Evolutionary conservation across 2,113 vertebrate species (phyloP), one percentile per base, ranked within the genome.

Genomic region (Nothoprocta pentlandii): DNA sequence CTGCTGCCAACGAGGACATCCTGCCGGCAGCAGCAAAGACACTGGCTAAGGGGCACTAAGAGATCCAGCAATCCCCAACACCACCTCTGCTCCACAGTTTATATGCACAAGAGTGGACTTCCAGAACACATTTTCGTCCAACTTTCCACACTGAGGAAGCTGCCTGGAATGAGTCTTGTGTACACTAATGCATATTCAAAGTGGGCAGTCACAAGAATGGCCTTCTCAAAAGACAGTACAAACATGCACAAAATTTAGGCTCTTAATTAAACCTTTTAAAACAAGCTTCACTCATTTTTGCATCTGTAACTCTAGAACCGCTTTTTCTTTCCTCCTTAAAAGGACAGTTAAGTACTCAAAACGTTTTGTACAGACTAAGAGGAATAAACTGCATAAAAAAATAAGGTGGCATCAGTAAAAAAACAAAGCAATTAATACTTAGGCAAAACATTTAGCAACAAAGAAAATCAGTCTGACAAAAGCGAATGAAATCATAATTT

Each of bases 191-290:
- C 10, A 64, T 16, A 64, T 1, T 42, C 30, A 41, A 56, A 69
- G 16, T 2, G 1, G 12, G 12, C 54, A 2, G 1, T 66, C 16
- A 49, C 42, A 15, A 75, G 20, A 70, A 81, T 0, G 0, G 19
- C 16, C 7, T 56, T 34, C 56, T 76, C 34, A 66, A 62, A 25
- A 73, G 17, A 46, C 36, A 70, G 63, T 58, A 78, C 8, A 64
- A 44, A 64, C 5, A 53, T 8, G 30, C 6, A 46, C 5, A 76
- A 76, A 59, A 66, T 25, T 64, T 64, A 63, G 80, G 15, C 12
- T 77, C 21, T 46, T 80, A 64, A 58, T 23, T 39, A 46, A 39
- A 14, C 2, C 21, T 26, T 42, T 21, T 21, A 26, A 56, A 36
- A 39, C 16, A 34, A 10, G 46, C 6, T 64, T 69, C 2, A 46